A percentile compares a stretch with the other conserved stretches of the same genome.
phyloP scores from a whole-genome alignment of 2,113 vertebrate species.

The Rhodinocichla rosea region DNA sequence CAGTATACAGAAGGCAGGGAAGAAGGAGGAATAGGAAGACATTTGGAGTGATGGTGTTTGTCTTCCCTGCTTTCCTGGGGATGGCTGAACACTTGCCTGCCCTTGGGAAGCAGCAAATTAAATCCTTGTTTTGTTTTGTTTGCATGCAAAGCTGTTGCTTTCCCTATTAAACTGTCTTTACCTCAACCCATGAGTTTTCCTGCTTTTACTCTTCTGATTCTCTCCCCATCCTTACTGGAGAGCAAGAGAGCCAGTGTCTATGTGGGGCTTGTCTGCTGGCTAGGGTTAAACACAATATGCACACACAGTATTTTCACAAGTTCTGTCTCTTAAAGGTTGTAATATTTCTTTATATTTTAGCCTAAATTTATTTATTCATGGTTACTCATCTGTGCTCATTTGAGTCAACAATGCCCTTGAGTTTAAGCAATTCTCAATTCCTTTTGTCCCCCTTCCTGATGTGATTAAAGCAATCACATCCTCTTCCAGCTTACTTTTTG shows the following conservation, averaged over 20 bases:
- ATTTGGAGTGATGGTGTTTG: neutral
- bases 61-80: too few species aligned
- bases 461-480: neutral
- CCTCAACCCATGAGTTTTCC: neutral
- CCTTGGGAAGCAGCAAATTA: neutral
- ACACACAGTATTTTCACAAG: neutral
- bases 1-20: fast-evolving
- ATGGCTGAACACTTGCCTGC: neutral
- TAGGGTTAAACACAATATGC: neutral
- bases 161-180: neutral
- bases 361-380: neutral
- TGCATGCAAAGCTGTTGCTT: neutral
- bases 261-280: neutral
- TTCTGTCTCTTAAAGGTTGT: neutral
- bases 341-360: neutral
- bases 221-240: neutral
- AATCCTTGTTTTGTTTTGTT: neutral
- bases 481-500: neutral
- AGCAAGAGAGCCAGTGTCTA: neutral
- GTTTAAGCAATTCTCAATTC: neutral
- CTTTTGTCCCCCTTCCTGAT: neutral
- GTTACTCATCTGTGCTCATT: neutral
- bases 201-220: neutral
- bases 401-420: neutral
- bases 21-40: neutral